Evolutionary conservation across 2,113 vertebrate species (phyloP).

Genomic region (Misgurnus mizolepis): DNA sequence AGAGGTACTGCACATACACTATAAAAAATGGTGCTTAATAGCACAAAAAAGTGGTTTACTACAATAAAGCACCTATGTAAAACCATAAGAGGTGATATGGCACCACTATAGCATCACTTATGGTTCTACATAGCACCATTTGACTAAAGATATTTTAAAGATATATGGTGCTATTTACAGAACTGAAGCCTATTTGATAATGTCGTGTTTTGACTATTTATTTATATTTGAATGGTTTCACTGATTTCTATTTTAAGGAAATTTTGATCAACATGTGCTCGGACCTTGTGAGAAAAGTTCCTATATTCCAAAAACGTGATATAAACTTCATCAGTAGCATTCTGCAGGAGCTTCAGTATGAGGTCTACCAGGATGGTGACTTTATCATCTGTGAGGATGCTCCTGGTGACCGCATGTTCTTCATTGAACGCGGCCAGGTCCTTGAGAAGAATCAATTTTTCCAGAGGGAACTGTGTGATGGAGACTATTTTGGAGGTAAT

Average conservation of each 20-base stretch:
- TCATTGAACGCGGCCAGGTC: conserved; percentile 69
- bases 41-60: too few species aligned
- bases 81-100: too few species aligned
- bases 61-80: too few species aligned
- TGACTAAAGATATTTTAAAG: too few species aligned
- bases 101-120: too few species aligned
- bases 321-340: conserved; percentile 67
- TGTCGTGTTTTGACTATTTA: neutral
- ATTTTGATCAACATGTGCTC: conserved; percentile 61
- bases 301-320: conserved; percentile 65
- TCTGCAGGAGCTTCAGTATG: conserved; percentile 61
- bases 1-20: conserved; percentile 55
- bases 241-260: conserved; percentile 56
- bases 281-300: conserved; percentile 65
- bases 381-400: conserved; percentile 56
- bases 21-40: too few species aligned
- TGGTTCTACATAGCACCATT: too few species aligned
- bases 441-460: conserved; percentile 62
- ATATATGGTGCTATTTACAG: too few species aligned
- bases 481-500: conserved; percentile 73
- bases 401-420: conserved; percentile 69
- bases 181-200: too few species aligned
- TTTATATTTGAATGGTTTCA: neutral
- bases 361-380: conserved; percentile 66
- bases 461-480: conserved; percentile 70